Percentiles rank a stretch among this genome's conserved stretches.
These are phyloP conservation scores for Matsumyia berberina DNA, from an alignment of 2,888 invertebrate species.

Conservation along the genomic window DNA sequence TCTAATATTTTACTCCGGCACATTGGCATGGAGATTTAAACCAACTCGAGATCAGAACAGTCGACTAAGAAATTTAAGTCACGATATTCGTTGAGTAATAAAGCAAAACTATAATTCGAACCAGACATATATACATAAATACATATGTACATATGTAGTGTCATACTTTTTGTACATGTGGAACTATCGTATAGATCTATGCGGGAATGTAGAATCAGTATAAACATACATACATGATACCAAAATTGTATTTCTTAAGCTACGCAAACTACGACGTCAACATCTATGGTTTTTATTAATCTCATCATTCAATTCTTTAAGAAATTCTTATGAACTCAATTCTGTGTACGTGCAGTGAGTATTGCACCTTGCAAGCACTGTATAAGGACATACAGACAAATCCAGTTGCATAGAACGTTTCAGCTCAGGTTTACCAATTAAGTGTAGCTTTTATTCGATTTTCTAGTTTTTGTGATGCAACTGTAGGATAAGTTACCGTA, in stretches of 20 bases:
- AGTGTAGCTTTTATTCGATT: slow-evolving; percentile 48
- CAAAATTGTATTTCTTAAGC: slow-evolving; percentile 4
- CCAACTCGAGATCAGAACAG: neutral
- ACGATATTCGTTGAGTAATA: slow-evolving; percentile 16
- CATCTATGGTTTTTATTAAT: slow-evolving; percentile 11
- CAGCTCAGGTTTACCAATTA: slow-evolving; percentile 70
- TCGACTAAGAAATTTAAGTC: slow-evolving; percentile 3
- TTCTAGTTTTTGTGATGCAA: slow-evolving; percentile 40
- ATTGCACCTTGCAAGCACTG: slow-evolving; percentile 50
- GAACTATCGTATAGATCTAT: neutral
- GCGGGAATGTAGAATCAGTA: too few species aligned
- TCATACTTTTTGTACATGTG: slow-evolving; percentile 1
- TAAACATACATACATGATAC: too few species aligned
- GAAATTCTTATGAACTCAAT: slow-evolving; percentile 17
- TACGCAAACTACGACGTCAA: neutral
- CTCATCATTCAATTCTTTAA: slow-evolving; percentile 20
- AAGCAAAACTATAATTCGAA: slow-evolving; percentile 21
- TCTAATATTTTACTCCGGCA: neutral
- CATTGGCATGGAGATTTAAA: slow-evolving; percentile 6
- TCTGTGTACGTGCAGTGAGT: slow-evolving; percentile 15
- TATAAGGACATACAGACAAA: slow-evolving; percentile 60
- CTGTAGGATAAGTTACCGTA: slow-evolving; percentile 47
- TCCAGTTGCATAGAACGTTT: slow-evolving; percentile 66
- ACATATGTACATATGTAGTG: too few species aligned
- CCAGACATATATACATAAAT: too few species aligned